Conservation (phyloP, 1,140 invertebrate species). For the Delia radicum region DNA sequence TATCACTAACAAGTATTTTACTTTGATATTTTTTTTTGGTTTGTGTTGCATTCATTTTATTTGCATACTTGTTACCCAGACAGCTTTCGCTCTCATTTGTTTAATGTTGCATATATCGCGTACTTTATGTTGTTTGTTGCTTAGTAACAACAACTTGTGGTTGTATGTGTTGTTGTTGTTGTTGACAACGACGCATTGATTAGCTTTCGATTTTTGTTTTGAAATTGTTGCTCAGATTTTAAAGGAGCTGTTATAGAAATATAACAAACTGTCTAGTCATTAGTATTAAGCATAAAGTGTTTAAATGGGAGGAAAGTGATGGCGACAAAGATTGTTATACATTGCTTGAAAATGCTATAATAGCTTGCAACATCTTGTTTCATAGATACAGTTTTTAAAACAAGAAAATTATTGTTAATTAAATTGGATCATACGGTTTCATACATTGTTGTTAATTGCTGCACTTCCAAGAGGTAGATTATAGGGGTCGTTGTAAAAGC, state of each 20-base stretch:
- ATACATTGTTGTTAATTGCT: too few relatives aligned
- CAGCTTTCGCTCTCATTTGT: slow-evolving; percentile 23
- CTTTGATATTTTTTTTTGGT: background rate
- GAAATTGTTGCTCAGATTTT: background rate
- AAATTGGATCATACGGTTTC: too few relatives aligned
- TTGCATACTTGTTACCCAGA: slow-evolving; percentile 18
- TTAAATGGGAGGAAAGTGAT: slow-evolving; percentile 1
- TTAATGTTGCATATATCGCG: slow-evolving; percentile 2
- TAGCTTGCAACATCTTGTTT: background rate
- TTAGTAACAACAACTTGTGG: background rate
- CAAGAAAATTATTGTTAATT: too few relatives aligned
- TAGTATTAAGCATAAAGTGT: background rate
- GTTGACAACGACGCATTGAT: slow-evolving; percentile 4
- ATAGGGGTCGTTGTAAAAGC: too few relatives aligned
- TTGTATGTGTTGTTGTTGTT: background rate
- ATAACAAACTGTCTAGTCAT: background rate
- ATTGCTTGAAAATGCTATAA: background rate
- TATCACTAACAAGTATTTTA: background rate
- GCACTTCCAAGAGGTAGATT: too few relatives aligned
- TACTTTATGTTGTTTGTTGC: background rate
- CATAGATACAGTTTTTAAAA: background rate
- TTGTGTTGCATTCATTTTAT: background rate
- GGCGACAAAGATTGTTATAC: background rate
- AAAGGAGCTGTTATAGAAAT: background rate
- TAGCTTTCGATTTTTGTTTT: slow-evolving; percentile 17